Percentiles rank a stretch among this genome's conserved stretches.
These are phyloP conservation scores for Aphelenchoides besseyi DNA, from an alignment of 1,140 invertebrate genomes.

Conservation along the genomic window DNA sequence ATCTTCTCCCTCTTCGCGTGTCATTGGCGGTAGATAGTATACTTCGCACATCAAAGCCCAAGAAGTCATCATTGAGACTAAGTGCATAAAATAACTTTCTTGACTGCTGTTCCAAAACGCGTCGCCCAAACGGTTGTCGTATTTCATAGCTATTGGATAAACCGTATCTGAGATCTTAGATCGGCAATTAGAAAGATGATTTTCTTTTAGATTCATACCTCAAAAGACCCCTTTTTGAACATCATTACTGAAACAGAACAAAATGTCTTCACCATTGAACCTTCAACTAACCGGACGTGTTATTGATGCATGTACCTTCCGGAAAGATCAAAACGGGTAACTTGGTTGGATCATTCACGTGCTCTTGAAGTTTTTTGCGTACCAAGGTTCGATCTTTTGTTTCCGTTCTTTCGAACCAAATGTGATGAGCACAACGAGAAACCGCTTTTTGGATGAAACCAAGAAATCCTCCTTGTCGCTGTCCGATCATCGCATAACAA, in stretches of 20 bases:
- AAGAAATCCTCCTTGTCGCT: slow-evolving; percentile 87
- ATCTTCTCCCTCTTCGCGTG: slow-evolving; percentile 63
- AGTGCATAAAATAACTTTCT: slow-evolving; percentile 97
- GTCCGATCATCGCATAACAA: slow-evolving; percentile 95
- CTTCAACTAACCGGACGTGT: slow-evolving; percentile 72
- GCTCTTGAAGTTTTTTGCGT: slow-evolving; percentile 65
- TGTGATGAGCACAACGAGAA: slow-evolving; percentile 71
- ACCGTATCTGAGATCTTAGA: slow-evolving; percentile 49
- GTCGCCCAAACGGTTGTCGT: slow-evolving; percentile 85
- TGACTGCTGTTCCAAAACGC: slow-evolving; percentile 99
- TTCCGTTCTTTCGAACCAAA: slow-evolving; percentile 98
- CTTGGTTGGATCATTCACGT: slow-evolving; percentile 87
- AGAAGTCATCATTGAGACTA: slow-evolving; percentile 96
- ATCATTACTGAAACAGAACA: slow-evolving; percentile 82
- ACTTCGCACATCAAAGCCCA: slow-evolving; percentile 99
- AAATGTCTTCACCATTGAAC: neutral
- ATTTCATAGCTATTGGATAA: slow-evolving; percentile 69
- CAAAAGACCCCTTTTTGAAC: slow-evolving; percentile 98
- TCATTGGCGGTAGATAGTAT: slow-evolving; percentile 95
- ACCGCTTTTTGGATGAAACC: slow-evolving; percentile 82
- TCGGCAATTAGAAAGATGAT: too few species aligned
- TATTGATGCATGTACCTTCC: slow-evolving; percentile 97
- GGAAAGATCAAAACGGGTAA: slow-evolving; percentile 98
- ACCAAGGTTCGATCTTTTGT: slow-evolving; percentile 76
- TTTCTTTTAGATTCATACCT: too few species aligned